phyloP scores from a whole-genome alignment of 1,140 invertebrate genomes.

The Drosophila tropicalis region DNA sequence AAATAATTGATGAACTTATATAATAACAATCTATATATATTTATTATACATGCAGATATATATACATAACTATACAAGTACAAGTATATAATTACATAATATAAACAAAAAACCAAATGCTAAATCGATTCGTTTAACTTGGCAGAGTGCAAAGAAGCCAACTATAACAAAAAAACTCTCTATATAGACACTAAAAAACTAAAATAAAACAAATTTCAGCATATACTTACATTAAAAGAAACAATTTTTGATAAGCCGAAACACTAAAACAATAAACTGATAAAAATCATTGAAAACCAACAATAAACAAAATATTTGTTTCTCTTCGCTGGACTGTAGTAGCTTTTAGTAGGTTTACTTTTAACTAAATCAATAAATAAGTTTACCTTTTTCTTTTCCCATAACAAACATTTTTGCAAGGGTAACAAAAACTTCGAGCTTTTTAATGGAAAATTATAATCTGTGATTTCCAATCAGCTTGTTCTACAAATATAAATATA shows the following conservation, averaged over 20 bases:
- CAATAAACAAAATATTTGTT: neutral
- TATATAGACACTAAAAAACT: neutral
- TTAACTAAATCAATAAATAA: too few relatives aligned
- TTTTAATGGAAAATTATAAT: too few relatives aligned
- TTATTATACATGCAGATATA: neutral
- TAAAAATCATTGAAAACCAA: neutral
- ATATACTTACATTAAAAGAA: neutral
- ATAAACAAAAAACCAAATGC: neutral
- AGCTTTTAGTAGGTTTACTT: too few relatives aligned
- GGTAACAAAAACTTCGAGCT: too few relatives aligned
- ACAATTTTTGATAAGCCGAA: slow-evolving; percentile 14
- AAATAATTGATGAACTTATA: slow-evolving; percentile 4
- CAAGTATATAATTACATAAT: neutral
- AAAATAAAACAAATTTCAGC: neutral
- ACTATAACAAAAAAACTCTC: neutral
- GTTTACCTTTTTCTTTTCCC: too few relatives aligned
- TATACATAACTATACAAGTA: slow-evolving; percentile 2
- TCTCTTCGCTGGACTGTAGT: too few relatives aligned
- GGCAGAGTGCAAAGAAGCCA: neutral
- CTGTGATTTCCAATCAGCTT: too few relatives aligned
- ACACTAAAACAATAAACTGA: slow-evolving; percentile 9
- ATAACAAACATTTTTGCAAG: too few relatives aligned
- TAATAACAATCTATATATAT: slow-evolving; percentile 8
- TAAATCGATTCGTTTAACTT: neutral
- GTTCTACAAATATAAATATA: too few relatives aligned